Conservation (phyloP, 2,888 invertebrate genomes). For the Mycalesis mineus region DNA sequence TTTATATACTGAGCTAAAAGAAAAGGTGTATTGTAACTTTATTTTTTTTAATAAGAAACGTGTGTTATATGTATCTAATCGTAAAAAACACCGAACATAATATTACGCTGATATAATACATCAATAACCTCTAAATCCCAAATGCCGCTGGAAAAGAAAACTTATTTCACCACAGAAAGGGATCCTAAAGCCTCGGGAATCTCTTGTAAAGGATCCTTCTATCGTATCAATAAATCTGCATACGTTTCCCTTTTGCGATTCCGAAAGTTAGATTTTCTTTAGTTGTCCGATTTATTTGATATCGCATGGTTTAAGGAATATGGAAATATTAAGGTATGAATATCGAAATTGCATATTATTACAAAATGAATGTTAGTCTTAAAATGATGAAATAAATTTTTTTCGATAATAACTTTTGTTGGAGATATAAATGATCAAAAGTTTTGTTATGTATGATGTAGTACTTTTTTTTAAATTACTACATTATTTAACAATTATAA, state of each 20-base stretch:
- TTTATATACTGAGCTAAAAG: no score
- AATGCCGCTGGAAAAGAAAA: constrained; percentile 3
- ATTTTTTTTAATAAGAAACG: no score
- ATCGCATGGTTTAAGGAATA: neutral
- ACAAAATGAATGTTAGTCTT: neutral
- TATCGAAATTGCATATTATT: neutral
- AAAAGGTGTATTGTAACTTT: no score
- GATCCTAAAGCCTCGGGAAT: constrained; percentile 23
- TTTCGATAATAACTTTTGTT: no score
- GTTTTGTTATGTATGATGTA: no score
- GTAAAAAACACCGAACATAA: neutral
- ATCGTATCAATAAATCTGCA: constrained; percentile 51
- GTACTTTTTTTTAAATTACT: no score
- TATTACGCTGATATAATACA: neutral
- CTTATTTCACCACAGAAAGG: constrained; percentile 6
- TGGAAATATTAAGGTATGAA: neutral
- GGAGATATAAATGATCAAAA: no score
- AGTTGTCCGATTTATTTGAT: constrained; percentile 14
- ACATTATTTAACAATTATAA: no score
- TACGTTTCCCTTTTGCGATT: constrained; percentile 36
- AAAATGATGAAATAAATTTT: neutral
- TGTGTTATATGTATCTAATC: neutral
- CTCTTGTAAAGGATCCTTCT: constrained; percentile 40
- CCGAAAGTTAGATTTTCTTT: constrained; percentile 32
- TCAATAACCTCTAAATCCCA: constrained; percentile 4